Conservation (phyloP, 2,888 invertebrate genomes). For the Myopa testacea region DNA sequence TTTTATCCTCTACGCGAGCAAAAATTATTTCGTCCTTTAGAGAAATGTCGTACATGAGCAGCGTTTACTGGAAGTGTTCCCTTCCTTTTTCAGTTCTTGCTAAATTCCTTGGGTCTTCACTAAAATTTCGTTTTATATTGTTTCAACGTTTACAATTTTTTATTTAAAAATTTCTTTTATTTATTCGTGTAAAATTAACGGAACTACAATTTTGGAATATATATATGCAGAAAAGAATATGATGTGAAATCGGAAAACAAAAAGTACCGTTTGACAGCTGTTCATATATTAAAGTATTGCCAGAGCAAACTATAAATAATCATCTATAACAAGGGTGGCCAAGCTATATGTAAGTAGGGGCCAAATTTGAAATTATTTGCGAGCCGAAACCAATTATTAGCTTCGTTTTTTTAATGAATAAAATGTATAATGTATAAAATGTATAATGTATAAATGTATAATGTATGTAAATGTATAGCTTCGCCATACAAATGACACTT, state of each 20-base stretch:
- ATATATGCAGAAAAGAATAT: conserved; percentile 42
- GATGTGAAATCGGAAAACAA: conserved; percentile 28
- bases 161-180: conserved; percentile 35
- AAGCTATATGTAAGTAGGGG: no score
- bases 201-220: conserved; percentile 46
- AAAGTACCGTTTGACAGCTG: conserved; percentile 24
- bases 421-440: no score
- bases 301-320: background rate
- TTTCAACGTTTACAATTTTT: conserved; percentile 17
- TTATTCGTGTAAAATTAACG: conserved; percentile 46
- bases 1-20: background rate
- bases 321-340: no score
- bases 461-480: no score
- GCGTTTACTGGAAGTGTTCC: conserved; percentile 2
- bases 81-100: conserved; percentile 25
- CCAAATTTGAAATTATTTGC: no score
- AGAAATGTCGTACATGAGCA: background rate
- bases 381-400: no score
- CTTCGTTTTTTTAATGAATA: no score
- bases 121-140: conserved; percentile 19
- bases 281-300: conserved; percentile 36
- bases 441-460: no score
- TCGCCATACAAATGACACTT: no score
- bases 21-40: background rate
- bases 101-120: conserved; percentile 15